Percentiles rank a stretch among this genome's conserved stretches.
phyloP scores from a whole-genome alignment of 2,797 vertebrate genomes.

The Pterois miles region DNA sequence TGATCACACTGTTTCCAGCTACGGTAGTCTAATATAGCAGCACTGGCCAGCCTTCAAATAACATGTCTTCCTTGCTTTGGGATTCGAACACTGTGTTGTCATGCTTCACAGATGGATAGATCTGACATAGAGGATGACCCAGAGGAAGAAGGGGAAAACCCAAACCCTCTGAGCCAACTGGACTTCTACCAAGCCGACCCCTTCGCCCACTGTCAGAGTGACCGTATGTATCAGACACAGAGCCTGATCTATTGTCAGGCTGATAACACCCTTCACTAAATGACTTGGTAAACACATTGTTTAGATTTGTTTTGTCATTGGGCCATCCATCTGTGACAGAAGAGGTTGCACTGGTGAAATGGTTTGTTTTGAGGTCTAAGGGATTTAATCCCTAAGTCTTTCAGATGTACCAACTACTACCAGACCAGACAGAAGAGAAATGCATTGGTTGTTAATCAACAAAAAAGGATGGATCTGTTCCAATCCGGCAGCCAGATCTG shows the following conservation, averaged over 20 bases:
- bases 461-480: neutral
- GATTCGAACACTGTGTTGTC: neutral
- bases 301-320: neutral
- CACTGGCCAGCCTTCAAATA: neutral
- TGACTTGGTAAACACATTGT: neutral
- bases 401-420: neutral
- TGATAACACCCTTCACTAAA: neutral
- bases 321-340: neutral
- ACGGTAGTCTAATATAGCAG: neutral
- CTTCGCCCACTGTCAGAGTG: conserved; percentile 88
- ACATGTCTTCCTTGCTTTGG: neutral
- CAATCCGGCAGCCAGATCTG: neutral
- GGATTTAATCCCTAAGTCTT: neutral
- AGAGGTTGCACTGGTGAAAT: neutral
- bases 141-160: conserved; percentile 49
- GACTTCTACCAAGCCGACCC: conserved; percentile 96
- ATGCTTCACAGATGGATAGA: conserved; percentile 60
- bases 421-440: neutral
- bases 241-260: neutral
- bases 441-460: neutral
- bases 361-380: neutral
- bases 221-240: conserved; percentile 58
- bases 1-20: neutral
- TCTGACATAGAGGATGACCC: conserved; percentile 65
- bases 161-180: conserved; percentile 73